phyloP scores from a whole-genome alignment of 2,113 vertebrate species.

The Corythornis cristatus region DNA sequence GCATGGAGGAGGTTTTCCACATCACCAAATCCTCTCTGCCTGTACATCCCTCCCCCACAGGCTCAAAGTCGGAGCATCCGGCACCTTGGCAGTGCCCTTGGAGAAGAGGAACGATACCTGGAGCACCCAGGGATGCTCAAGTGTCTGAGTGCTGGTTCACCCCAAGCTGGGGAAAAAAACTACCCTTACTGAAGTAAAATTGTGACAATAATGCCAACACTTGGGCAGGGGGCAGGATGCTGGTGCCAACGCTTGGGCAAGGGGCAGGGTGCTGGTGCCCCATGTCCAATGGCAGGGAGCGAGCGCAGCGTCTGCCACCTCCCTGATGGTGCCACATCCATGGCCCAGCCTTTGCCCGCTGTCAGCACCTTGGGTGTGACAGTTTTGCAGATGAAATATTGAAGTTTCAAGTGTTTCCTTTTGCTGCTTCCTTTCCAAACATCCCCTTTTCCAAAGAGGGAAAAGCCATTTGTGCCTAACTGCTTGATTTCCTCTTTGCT shows the following conservation, averaged over 20 bases:
- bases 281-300: neutral
- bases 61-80: neutral
- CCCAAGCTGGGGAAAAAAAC: neutral
- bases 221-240: neutral
- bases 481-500: conserved; percentile 62
- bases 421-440: conserved; percentile 29
- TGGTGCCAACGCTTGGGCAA: neutral
- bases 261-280: neutral
- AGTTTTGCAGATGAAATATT: conserved; percentile 69
- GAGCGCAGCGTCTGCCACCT: neutral
- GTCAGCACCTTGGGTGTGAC: conserved; percentile 36
- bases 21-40: neutral
- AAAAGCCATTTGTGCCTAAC: conserved; percentile 72
- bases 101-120: neutral
- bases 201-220: neutral
- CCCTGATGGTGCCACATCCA: rapidly evolving
- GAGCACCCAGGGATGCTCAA: neutral
- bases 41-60: neutral
- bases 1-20: neutral
- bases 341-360: neutral
- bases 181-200: neutral
- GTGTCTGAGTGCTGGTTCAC: neutral
- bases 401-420: conserved; percentile 63
- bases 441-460: too few species aligned
- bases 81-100: rapidly evolving